Percentiles rank a stretch among this genome's conserved stretches.
Conservation (phyloP, 2,113 vertebrate species). For the Brachypteracias leptosomus region DNA sequence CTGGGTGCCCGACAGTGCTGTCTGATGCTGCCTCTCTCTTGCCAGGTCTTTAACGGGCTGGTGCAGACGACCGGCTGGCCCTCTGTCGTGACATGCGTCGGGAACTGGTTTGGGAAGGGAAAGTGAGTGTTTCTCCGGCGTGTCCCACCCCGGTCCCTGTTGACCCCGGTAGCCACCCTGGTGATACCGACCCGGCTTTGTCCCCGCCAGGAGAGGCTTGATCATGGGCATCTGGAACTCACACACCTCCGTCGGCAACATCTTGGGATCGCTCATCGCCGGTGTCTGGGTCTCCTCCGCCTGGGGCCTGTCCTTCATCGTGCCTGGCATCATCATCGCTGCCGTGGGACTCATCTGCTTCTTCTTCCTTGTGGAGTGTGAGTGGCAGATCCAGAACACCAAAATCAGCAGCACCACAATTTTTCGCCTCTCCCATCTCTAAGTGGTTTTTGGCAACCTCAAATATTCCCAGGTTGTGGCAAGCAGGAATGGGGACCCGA, state of each 20-base stretch:
- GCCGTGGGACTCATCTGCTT: conserved; percentile 87
- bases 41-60: conserved; percentile 89
- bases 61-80: conserved; percentile 97
- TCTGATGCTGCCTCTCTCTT: neutral
- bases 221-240: conserved; percentile 99
- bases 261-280: conserved; percentile 93
- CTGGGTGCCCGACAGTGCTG: fast-evolving
- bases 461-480: neutral
- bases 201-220: conserved; percentile 79
- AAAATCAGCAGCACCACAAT: fast-evolving
- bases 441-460: neutral
- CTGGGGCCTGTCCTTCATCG: conserved; percentile 94
- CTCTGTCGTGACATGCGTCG: conserved; percentile 88
- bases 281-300: conserved; percentile 84
- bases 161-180: neutral
- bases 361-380: conserved; percentile 95
- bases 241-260: conserved; percentile 96
- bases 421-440: neutral
- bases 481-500: neutral
- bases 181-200: neutral
- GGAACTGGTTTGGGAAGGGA: conserved; percentile 99
- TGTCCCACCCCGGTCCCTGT: neutral
- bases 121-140: conserved; percentile 81
- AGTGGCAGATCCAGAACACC: conserved; percentile 36
- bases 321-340: conserved; percentile 87